Conservation (phyloP, 2,888 invertebrate genomes). For the Nomada fucata region DNA sequence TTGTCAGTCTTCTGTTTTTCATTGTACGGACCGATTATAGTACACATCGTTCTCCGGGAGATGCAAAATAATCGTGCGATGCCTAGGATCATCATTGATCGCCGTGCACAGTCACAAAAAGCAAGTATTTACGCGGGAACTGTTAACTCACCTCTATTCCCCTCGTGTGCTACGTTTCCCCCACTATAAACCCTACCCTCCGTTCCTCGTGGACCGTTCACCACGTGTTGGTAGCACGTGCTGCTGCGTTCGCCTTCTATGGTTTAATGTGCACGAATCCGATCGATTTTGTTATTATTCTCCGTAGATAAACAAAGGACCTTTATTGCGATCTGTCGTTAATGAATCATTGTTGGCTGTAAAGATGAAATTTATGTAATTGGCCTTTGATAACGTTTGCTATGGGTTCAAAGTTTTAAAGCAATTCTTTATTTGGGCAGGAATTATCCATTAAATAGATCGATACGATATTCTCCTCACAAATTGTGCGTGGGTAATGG, state of each 20-base stretch:
- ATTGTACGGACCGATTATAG: background rate
- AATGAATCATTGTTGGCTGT: background rate
- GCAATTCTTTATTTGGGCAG: too few species aligned
- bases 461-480: too few species aligned
- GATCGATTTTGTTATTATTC: constrained; percentile 37
- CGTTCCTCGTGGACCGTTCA: constrained; percentile 6
- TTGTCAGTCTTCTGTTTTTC: background rate
- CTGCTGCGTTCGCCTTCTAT: constrained; percentile 18
- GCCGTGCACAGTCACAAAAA: constrained; percentile 13
- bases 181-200: background rate
- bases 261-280: constrained; percentile 27
- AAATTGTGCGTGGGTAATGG: too few species aligned
- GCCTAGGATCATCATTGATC: background rate
- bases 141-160: background rate
- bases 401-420: too few species aligned
- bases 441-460: too few species aligned
- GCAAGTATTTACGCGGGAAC: constrained; percentile 39
- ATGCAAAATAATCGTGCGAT: background rate
- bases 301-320: constrained; percentile 23
- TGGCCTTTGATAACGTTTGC: background rate
- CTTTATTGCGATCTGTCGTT: constrained; percentile 19
- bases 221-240: constrained; percentile 60
- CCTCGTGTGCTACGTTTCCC: background rate
- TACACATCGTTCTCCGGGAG: background rate
- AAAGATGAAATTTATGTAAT: constrained; percentile 15